Conservation (phyloP, 2,797 vertebrate genomes). For the Gymnothorax javanicus region DNA sequence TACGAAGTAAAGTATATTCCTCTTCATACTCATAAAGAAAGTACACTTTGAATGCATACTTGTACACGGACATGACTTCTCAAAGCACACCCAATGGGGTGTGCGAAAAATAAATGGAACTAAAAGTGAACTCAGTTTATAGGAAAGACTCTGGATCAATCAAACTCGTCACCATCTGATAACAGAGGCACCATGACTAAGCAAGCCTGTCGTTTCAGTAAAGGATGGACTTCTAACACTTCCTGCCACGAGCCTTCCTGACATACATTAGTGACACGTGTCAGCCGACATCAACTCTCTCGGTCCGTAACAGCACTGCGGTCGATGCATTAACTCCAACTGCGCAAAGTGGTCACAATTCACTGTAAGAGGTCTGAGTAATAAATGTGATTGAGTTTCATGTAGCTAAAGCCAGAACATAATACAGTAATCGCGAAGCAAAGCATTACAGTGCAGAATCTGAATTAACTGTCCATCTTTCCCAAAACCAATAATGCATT, state of each 20-base stretch:
- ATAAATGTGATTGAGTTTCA: neutral
- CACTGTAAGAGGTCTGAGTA: neutral
- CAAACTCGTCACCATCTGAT: neutral
- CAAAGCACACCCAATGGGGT: too few relatives aligned
- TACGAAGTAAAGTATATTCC: too few relatives aligned
- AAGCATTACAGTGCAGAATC: neutral
- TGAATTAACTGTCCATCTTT: neutral
- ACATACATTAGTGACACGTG: neutral
- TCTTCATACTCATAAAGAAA: too few relatives aligned
- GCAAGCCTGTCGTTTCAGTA: neutral
- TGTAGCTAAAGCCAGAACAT: neutral
- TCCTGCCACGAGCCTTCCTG: neutral
- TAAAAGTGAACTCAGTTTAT: neutral
- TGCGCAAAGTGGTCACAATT: neutral
- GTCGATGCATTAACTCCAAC: too few relatives aligned
- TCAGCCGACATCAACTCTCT: too few relatives aligned
- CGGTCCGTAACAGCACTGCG: too few relatives aligned
- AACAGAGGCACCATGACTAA: neutral
- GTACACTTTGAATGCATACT: too few relatives aligned
- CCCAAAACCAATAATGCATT: neutral
- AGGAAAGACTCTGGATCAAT: neutral
- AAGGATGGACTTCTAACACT: neutral
- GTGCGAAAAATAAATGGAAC: neutral
- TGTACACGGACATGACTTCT: too few relatives aligned
- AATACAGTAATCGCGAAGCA: neutral